phyloP scores from a whole-genome alignment of 2,113 vertebrate genomes.

The Mesoclemmys tuberculata region DNA sequence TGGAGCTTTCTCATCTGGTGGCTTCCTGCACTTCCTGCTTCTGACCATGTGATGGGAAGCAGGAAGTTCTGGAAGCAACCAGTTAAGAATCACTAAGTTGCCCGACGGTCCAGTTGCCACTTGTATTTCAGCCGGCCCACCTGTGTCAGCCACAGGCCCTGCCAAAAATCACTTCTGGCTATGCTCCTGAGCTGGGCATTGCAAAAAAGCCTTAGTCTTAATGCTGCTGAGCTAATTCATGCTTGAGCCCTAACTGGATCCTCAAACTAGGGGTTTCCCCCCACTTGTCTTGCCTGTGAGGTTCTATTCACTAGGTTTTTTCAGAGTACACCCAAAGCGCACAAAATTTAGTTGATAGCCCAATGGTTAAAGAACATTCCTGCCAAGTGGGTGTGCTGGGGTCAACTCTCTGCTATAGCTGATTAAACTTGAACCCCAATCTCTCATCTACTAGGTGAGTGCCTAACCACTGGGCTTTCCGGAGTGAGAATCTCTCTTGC shows the following conservation, averaged over 20 bases:
- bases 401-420: not conserved
- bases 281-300: not conserved
- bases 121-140: too few relatives aligned
- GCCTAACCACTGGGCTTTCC: not conserved
- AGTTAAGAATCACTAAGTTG: too few relatives aligned
- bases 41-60: too few relatives aligned
- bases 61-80: too few relatives aligned
- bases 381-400: not conserved
- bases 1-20: too few relatives aligned
- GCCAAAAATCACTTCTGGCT: too few relatives aligned
- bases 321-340: not conserved
- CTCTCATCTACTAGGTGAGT: not conserved
- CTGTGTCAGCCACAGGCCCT: too few relatives aligned
- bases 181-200: too few relatives aligned
- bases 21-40: too few relatives aligned
- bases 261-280: not conserved
- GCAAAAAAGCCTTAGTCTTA: not conserved
- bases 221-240: not conserved
- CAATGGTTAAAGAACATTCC: not conserved
- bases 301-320: not conserved
- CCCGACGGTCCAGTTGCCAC: too few relatives aligned
- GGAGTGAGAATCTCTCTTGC: not conserved
- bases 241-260: not conserved
- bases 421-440: not conserved
- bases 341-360: not conserved